A percentile compares a stretch with the other conserved stretches of the same genome.
Evolutionary conservation across 2,888 invertebrate genomes (phyloP).

Genomic region (Agrochola macilenta): DNA sequence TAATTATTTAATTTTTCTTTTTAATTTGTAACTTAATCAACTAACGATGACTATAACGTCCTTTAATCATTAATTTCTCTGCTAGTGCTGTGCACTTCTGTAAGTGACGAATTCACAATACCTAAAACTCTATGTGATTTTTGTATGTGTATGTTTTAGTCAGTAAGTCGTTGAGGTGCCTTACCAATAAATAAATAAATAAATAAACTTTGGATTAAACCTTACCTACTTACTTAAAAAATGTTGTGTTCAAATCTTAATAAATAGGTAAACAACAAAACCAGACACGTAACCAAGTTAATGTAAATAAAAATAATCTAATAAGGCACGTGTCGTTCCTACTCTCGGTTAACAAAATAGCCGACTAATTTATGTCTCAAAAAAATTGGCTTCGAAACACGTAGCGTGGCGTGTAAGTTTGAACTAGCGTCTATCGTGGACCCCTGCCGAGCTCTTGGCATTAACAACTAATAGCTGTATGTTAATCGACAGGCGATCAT

Average conservation of each 20-base stretch:
- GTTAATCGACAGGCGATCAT: constrained; percentile 80
- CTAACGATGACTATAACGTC: too few species aligned
- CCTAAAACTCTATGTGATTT: too few species aligned
- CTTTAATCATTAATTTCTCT: too few species aligned
- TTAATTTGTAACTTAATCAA: too few species aligned
- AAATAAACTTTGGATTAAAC: not conserved
- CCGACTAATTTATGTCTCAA: constrained; percentile 51
- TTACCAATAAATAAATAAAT: too few species aligned
- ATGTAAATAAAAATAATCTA: constrained; percentile 41
- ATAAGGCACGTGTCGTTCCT: constrained; percentile 42
- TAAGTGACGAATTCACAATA: too few species aligned
- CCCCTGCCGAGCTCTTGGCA: constrained; percentile 78
- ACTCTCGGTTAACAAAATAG: constrained; percentile 46
- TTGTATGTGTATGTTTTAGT: too few species aligned
- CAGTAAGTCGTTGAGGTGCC: too few species aligned
- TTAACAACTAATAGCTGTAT: constrained; percentile 79
- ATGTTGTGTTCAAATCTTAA: not conserved
- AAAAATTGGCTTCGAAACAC: constrained; percentile 55
- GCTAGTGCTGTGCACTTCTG: too few species aligned
- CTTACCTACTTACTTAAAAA: not conserved
- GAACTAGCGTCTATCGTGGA: constrained; percentile 59
- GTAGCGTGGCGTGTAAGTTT: constrained; percentile 66
- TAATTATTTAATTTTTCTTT: too few species aligned
- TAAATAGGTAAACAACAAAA: not conserved
- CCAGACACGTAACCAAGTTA: not conserved